Evolutionary conservation across 1,140 invertebrate genomes (phyloP).

Genomic region (Caerostris darwini): DNA sequence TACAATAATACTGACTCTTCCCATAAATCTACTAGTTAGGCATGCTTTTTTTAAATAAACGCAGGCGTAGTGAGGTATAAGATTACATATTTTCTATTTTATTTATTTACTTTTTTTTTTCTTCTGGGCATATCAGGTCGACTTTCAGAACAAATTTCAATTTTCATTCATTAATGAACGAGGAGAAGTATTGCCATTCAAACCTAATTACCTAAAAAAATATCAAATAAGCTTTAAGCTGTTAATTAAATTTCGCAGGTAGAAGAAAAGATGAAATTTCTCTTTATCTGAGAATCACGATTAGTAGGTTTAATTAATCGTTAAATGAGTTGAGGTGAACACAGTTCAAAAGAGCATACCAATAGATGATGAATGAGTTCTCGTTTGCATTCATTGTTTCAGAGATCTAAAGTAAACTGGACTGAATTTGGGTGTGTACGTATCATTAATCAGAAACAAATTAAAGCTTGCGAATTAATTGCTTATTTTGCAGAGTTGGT

Average conservation of each 20-base stretch:
- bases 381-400: constrained; percentile 62
- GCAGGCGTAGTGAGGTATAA: too few species aligned
- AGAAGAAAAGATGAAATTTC: constrained; percentile 43
- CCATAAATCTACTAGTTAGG: too few species aligned
- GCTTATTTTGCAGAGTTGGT: not conserved
- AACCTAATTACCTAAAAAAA: constrained; percentile 58
- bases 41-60: too few species aligned
- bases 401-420: constrained; percentile 41
- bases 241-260: constrained; percentile 71
- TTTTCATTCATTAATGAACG: not conserved
- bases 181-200: not conserved
- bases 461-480: constrained; percentile 27
- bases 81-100: too few species aligned
- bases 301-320: constrained; percentile 69
- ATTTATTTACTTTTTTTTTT: too few species aligned
- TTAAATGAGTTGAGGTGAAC: constrained; percentile 60
- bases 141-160: not conserved
- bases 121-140: too few species aligned
- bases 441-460: constrained; percentile 43
- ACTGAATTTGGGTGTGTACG: constrained; percentile 23
- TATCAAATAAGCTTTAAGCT: constrained; percentile 26
- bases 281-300: constrained; percentile 74
- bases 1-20: too few species aligned
- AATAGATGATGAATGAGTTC: constrained; percentile 31
- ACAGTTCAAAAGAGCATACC: constrained; percentile 63